Conservation (phyloP, 2,888 invertebrate species). For the Girardia tigrina region DNA sequence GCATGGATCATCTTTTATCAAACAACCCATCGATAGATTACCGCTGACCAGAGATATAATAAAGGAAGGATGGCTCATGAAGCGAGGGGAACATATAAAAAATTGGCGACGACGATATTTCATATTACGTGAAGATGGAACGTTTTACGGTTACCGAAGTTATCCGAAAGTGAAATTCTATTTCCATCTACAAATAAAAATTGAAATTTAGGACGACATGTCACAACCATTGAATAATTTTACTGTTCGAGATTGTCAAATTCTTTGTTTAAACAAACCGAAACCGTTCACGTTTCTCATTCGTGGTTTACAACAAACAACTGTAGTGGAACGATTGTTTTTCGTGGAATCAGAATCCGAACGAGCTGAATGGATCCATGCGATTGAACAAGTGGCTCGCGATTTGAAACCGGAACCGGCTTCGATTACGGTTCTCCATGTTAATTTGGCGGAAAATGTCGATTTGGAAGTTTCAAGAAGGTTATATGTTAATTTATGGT, state of each 20-base stretch:
- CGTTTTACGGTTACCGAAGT: constrained; percentile 78
- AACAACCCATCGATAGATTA: background rate
- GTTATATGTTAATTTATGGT: too few relatives aligned
- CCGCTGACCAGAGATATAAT: constrained; percentile 30
- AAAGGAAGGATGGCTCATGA: constrained; percentile 37
- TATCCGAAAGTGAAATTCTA: constrained; percentile 60
- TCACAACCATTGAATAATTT: constrained; percentile 75
- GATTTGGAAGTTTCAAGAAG: constrained; percentile 21
- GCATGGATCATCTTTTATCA: background rate
- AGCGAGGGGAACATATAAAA: constrained; percentile 81
- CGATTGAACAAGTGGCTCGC: constrained; percentile 31
- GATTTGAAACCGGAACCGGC: constrained; percentile 27
- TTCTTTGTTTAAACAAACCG: constrained; percentile 86
- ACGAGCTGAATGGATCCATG: constrained; percentile 40
- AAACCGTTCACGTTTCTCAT: constrained; percentile 90
- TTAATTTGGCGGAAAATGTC: constrained; percentile 17
- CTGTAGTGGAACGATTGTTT: constrained; percentile 91
- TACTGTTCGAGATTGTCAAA: constrained; percentile 84
- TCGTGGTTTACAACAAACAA: constrained; percentile 88
- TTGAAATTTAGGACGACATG: constrained; percentile 14
- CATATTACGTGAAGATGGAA: constrained; percentile 79
- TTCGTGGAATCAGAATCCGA: constrained; percentile 77
- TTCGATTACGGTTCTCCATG: background rate
- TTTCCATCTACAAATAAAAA: constrained; percentile 37
- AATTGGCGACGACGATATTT: constrained; percentile 96